A percentile compares a stretch with the other conserved stretches of the same genome.
Conservation (phyloP, 2,888 invertebrate species). For the Campopleginae sp. region DNA sequence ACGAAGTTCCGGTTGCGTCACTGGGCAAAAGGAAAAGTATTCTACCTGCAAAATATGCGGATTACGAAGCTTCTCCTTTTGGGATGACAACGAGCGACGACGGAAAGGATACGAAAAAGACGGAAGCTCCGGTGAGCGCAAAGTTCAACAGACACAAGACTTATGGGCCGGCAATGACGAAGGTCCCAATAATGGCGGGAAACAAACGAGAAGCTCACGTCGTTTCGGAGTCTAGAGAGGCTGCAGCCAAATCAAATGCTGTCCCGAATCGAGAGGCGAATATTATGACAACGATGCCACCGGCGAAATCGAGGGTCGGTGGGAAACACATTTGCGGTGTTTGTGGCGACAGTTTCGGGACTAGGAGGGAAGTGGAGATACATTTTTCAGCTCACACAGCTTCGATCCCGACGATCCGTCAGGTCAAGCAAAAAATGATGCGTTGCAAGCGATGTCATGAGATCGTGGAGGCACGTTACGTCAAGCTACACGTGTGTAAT, state of each 20-base stretch:
- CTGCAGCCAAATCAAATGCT: neutral
- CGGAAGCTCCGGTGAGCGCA: neutral
- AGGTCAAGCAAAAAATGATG: conserved; percentile 79
- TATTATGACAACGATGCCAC: neutral
- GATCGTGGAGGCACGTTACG: conserved; percentile 80
- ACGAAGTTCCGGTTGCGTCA: neutral
- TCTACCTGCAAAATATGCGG: conserved; percentile 74
- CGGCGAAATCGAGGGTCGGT: neutral
- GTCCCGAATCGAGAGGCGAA: neutral
- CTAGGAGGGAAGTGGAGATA: conserved; percentile 74
- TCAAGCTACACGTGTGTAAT: conserved; percentile 79
- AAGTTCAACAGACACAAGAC: conserved; percentile 46
- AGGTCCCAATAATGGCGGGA: neutral
- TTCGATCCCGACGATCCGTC: neutral
- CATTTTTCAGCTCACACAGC: conserved; percentile 76
- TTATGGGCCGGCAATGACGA: conserved; percentile 51
- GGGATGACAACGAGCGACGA: conserved; percentile 61
- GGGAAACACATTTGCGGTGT: conserved; percentile 77
- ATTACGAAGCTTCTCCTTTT: conserved; percentile 73
- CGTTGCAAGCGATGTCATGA: conserved; percentile 82
- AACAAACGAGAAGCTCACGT: neutral
- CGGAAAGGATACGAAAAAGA: conserved; percentile 8
- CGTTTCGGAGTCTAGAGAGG: neutral
- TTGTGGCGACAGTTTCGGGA: conserved; percentile 75
- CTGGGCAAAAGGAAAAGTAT: conserved; percentile 74